Evolutionary conservation across 2,113 vertebrate genomes (phyloP), one percentile per base, ranked within the genome.

Genomic region (Chaenogobius annularis): DNA sequence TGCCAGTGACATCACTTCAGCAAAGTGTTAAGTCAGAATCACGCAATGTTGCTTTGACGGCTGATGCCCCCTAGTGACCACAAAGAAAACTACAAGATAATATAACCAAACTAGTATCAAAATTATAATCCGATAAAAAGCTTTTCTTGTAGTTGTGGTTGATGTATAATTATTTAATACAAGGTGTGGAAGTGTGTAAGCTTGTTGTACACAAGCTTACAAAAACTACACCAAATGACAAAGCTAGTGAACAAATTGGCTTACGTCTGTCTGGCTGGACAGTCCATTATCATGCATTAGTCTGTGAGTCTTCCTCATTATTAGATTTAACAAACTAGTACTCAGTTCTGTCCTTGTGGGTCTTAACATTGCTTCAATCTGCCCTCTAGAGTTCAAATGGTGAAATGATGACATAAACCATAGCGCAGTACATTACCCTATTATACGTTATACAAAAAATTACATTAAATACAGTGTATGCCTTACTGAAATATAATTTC

Each of bases 1-100:
- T 87, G 72, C n/a, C 78, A 90, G 89, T 94, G 93, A 94, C 91
- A 89, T 94, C 93, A 94, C 90, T 75, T 17, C 48, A 65, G 69
- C 83, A 87, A 89, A 89, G 81, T 84, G 85, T 85, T 35, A 82
- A 88, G 79, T 87, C 88, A 87, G 85, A 74, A 67, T 26, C 58
- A 1, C 1, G 13, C 7, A 9, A 15, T 64, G 52, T 70, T 81
- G 61, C 46, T 68, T 70, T 83, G 78, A 65, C 55, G n/a, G 59
- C 66, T 84, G 81, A 47, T 47, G 90, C 92, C 92, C 83, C 70
- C 93, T 84, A 71, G 91, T 91, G 93, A 52, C 50, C 52, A 19
- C 15, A 70, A 0, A 40, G 35, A 10, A 62, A 71, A 85, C 37
- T 31, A 73, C 78, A 78, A 1, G 26, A 46, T 66, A 62, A 43